Evolutionary conservation across 2,113 vertebrate species (phyloP).

Genomic region (Echinops telfairi): DNA sequence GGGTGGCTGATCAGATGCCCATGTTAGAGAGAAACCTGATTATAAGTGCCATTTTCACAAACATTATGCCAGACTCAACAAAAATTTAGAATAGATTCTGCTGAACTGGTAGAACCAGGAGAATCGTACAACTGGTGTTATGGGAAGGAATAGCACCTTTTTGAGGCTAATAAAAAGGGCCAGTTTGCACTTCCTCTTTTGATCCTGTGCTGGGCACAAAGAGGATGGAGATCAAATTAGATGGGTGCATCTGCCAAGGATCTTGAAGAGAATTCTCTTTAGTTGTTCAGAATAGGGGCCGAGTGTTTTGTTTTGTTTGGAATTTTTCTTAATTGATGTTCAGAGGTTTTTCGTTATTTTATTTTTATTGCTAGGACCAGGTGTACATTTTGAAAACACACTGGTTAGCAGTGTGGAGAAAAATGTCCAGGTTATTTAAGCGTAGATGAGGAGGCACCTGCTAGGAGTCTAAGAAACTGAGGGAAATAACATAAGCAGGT

Average conservation of each 20-base stretch:
- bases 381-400: slow-evolving; percentile 21
- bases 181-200: neutral
- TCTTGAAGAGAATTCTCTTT: neutral
- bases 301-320: neutral
- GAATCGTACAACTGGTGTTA: neutral
- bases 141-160: neutral
- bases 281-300: fast-evolving
- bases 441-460: neutral
- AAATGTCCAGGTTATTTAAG: neutral
- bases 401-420: neutral
- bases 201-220: neutral
- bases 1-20: too few species aligned
- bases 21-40: too few species aligned
- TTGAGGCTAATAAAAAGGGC: neutral
- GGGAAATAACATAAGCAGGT: neutral
- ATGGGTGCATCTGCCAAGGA: neutral
- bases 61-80: too few species aligned
- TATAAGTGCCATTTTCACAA: too few species aligned
- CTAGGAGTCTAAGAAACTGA: neutral
- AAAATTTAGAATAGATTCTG: too few species aligned
- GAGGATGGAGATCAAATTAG: neutral
- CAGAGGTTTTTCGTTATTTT: neutral
- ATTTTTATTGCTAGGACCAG: neutral
- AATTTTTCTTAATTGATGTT: neutral
- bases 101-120: too few species aligned